Percentiles rank a stretch among this genome's conserved stretches.
These are phyloP conservation scores for Emesis russula DNA, from an alignment of 2,888 invertebrate genomes.

Conservation along the genomic window DNA sequence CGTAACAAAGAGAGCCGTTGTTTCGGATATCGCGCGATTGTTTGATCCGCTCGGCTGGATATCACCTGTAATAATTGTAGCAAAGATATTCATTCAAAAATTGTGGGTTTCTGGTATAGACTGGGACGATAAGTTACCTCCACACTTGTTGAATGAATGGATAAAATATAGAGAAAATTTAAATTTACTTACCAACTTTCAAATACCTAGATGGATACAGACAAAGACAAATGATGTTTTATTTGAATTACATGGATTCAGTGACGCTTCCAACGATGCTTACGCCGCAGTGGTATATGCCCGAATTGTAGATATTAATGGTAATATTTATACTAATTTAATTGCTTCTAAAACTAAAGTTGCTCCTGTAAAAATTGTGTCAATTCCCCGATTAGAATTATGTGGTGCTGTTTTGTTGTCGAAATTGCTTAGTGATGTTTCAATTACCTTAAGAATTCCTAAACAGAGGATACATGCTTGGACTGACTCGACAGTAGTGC, in stretches of 20 bases:
- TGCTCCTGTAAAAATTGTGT: constrained; percentile 22
- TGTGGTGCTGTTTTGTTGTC: constrained; percentile 38
- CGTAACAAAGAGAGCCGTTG: constrained; percentile 88
- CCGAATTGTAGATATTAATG: constrained; percentile 23
- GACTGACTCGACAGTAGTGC: constrained; percentile 59
- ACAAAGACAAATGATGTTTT: constrained; percentile 18
- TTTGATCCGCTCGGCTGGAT: constrained; percentile 89
- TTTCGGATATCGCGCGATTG: constrained; percentile 87
- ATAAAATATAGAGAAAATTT: constrained; percentile 59
- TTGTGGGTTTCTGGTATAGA: constrained; percentile 86
- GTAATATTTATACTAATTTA: constrained; percentile 38
- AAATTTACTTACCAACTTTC: constrained; percentile 21
- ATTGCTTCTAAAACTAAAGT: constrained; percentile 38
- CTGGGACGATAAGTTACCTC: constrained; percentile 87
- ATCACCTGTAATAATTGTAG: constrained; percentile 79
- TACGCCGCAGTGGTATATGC: constrained; percentile 67
- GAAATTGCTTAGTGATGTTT: constrained; percentile 43
- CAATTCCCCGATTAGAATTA: constrained; percentile 42
- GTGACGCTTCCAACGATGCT: constrained; percentile 69
- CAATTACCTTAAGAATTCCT: constrained; percentile 26
- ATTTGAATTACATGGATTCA: constrained; percentile 75
- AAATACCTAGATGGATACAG: constrained; percentile 63
- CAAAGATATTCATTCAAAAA: constrained; percentile 88
- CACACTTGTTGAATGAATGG: constrained; percentile 78
- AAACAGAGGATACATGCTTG: constrained; percentile 44